Evolutionary conservation across 1,140 invertebrate genomes (phyloP), one percentile per base, ranked within the genome.

Genomic region (Monochamus saltuarius): DNA sequence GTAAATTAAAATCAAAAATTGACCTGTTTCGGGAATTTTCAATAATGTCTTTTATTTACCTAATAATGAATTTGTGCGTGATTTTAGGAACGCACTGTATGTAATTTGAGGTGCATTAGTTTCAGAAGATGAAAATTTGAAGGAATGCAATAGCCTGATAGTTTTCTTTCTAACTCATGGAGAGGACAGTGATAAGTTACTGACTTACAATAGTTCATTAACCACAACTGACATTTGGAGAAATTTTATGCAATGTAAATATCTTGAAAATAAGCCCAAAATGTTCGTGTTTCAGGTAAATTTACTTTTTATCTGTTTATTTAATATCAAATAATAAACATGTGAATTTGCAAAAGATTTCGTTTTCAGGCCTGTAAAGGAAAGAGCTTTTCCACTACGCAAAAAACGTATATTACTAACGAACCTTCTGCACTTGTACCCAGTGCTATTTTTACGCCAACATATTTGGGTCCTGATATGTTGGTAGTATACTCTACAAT

Each of bases 231-330:
- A 73, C 2, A 50, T 75, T 4, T 68, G 65, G 64, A 16, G 29
- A 35, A 42, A 52, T 19, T 71, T 72, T 53, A 60, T 7, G 14
- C 39, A 43, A 3, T 71, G 64, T 40, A 3, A 19, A 13, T 40
- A 49, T 35, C 56, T 72, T 3, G 40, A 64, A 9, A 39, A 58
- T n/a, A 71, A 71, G 56, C 72, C 72, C 9, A 72, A 74, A 65
- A 66, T 72, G 66, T 68, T 74, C 40, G 55, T 71, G 8, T 68
- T 74, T 38, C 70, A 72, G 58, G 71, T 73, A 60, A 63, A 10
- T 37, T 39, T 13, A n/a, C 37, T n/a, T 54, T 16, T 43, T 17
- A 38, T 14, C 19, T 34, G 16, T 22, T 14, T 38, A 54, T 47
- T 29, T 29, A 11, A 8, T 40, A 22, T n/a, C 35, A n/a, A n/a